Percentiles rank a stretch among this genome's conserved stretches.
phyloP scores from a whole-genome alignment of 2,888 invertebrate species.

The Melipona beecheii region DNA sequence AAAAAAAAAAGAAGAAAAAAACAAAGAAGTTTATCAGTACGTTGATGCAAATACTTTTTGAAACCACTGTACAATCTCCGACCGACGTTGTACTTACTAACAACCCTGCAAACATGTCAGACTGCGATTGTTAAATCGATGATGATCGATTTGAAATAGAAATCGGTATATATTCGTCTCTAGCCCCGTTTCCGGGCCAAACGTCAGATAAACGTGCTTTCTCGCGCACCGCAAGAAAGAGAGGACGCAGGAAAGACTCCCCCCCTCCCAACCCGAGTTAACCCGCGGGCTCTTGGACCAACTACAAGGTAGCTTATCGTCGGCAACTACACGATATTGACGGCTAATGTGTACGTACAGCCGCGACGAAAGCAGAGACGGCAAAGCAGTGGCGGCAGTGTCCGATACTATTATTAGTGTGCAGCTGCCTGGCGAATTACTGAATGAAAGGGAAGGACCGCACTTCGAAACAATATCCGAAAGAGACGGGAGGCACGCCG shows the following conservation, averaged over 20 bases:
- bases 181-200: conserved; percentile 10
- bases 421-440: conserved; percentile 80
- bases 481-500: conserved; percentile 56
- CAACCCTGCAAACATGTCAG: not conserved
- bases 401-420: conserved; percentile 80
- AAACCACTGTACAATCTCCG: not conserved
- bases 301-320: conserved; percentile 48
- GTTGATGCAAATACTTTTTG: not conserved
- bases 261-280: not conserved
- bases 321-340: conserved; percentile 50
- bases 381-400: conserved; percentile 68
- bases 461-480: conserved; percentile 75
- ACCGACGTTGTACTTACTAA: not conserved
- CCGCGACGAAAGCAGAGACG: conserved; percentile 55
- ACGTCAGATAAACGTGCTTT: conserved; percentile 4
- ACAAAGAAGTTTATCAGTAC: too few relatives aligned
- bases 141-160: not conserved
- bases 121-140: not conserved
- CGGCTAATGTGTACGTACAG: conserved; percentile 51
- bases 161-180: not conserved
- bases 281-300: not conserved
- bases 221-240: not conserved
- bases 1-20: too few relatives aligned
- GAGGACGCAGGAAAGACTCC: not conserved
- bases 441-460: conserved; percentile 78